Percentiles rank a stretch among this genome's conserved stretches.
Conservation (phyloP, 2,113 vertebrate species). For the Malurus elegans region DNA sequence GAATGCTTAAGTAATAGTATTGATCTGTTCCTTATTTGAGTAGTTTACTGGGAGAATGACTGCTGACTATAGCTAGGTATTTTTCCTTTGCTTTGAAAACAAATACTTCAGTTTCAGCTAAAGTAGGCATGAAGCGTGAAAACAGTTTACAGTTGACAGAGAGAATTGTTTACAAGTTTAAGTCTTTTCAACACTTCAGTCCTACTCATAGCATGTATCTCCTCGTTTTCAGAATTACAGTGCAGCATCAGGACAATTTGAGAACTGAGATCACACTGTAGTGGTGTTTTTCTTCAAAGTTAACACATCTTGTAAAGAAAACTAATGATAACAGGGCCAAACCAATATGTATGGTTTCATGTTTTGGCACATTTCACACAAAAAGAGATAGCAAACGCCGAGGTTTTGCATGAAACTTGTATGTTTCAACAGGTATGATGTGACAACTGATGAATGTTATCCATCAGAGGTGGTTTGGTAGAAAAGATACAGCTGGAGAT, state of each 20-base stretch:
- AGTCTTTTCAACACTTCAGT: neutral
- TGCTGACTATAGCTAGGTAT: neutral
- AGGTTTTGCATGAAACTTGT: neutral
- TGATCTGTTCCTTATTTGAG: neutral
- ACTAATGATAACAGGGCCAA: neutral
- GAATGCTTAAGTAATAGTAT: neutral
- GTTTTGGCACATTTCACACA: neutral
- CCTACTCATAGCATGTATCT: neutral
- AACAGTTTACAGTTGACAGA: neutral
- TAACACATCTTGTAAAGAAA: neutral
- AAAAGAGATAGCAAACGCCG: neutral
- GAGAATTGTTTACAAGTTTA: neutral
- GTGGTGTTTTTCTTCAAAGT: neutral
- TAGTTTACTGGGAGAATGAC: neutral
- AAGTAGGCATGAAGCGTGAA: neutral
- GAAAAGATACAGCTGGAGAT: neutral
- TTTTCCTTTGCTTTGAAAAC: neutral
- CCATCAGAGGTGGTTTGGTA: neutral
- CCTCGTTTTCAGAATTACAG: neutral
- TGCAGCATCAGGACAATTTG: neutral
- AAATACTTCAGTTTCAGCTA: neutral
- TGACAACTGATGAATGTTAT: neutral
- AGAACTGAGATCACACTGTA: neutral
- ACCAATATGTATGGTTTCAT: neutral
- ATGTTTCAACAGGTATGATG: neutral